Conservation (phyloP, 1,140 invertebrate species). For the Hormaphis cornu region DNA sequence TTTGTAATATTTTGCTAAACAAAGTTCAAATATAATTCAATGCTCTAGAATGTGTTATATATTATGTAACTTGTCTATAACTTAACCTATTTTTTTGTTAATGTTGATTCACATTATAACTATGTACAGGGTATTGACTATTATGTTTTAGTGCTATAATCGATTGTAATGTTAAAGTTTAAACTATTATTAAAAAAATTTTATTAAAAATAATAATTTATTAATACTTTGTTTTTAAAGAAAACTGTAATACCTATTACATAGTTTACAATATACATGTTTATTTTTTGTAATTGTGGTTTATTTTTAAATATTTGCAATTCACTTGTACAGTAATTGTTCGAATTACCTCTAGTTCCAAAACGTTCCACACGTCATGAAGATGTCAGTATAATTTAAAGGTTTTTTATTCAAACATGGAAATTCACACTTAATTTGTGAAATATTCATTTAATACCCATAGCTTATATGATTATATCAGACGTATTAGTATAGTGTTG, state of each 20-base stretch:
- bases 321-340: too few species aligned
- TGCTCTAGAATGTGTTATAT: not conserved
- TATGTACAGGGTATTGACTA: slow-evolving; percentile 11
- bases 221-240: not conserved
- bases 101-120: slow-evolving; percentile 2
- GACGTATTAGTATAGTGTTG: too few species aligned
- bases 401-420: too few species aligned
- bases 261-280: not conserved
- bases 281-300: not conserved
- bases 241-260: not conserved
- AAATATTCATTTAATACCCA: too few species aligned
- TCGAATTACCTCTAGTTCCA: too few species aligned
- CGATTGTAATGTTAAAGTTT: not conserved
- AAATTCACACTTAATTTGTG: too few species aligned
- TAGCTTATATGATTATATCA: too few species aligned
- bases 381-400: too few species aligned
- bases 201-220: not conserved
- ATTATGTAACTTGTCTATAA: not conserved
- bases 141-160: not conserved
- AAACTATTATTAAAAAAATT: not conserved
- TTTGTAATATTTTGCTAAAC: not conserved
- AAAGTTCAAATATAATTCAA: not conserved
- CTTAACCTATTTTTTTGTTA: not conserved
- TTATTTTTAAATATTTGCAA: not conserved
- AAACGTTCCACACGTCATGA: too few species aligned